Base-by-base conservation (phyloP, 2,888 invertebrate species). In the Cephus rjabovi region DNA sequence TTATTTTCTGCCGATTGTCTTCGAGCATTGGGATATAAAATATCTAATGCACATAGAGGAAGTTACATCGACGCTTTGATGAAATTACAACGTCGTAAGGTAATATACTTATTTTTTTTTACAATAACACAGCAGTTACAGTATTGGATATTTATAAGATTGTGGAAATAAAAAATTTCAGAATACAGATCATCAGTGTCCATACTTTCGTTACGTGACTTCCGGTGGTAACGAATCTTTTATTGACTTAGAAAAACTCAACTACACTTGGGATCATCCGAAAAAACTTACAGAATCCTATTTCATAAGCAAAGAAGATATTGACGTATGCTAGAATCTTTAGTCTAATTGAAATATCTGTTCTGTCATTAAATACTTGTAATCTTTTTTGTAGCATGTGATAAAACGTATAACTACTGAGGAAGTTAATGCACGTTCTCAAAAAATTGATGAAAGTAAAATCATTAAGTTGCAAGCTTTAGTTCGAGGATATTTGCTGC, bases 401-500 rank as follows among this genome's bases (percentile, higher is more conserved):
- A 93, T 93, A 80, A 92, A 92, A 87, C 23, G 23, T 23, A 90
- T 92, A 77, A 92, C 92, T 83, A 88, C 91, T 1, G 92, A 92
- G 85, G 91, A 92, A 83, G 92, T 91, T 75, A 92, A 92, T 12
- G 70, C 75, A 35, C 76, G 76, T 40, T 80, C 74, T 84, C 92
- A 92, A 81, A 35, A 87, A 83, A 86, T 89, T 81, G 88, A 93
- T 34, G 93, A 93, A 81, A 90, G 91, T 69, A 88, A 92, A 4
- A 92, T 95, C 34, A 89, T 93, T 6, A 92, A 91, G 83, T 90
- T 95, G 69, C 95, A 96, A 91, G 94, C 95, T 1, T 90, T 91
- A 74, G 92, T 93, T 76, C 92, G 94, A 83, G 95, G 95, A 30
- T 94, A 93, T 87, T 88, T 95, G 68, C 89, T 93, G 4, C 93